Percentiles rank a stretch among this genome's conserved stretches.
phyloP scores from a whole-genome alignment of 2,888 invertebrate genomes.

The Drosophila recens region DNA sequence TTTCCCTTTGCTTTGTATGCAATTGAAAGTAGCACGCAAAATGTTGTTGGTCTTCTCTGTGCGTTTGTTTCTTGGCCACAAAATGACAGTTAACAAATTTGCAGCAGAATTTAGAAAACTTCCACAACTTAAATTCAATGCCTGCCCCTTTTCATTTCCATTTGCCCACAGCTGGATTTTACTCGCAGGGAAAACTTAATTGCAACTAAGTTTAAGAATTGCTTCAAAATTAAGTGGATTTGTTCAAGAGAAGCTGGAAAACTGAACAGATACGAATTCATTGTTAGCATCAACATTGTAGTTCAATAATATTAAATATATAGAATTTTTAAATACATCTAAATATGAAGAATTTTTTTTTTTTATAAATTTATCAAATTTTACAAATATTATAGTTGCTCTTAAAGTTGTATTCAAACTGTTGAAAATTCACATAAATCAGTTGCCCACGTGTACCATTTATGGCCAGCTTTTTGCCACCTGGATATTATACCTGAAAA shows the following conservation, averaged over 20 bases:
- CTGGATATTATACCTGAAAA: background rate
- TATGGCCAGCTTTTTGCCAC: conserved; percentile 16
- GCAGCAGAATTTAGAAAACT: conserved; percentile 52
- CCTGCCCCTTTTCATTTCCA: background rate
- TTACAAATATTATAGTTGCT: no score
- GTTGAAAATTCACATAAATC: background rate
- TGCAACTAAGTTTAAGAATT: conserved; percentile 31
- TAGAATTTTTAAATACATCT: background rate
- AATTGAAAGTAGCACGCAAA: conserved; percentile 37
- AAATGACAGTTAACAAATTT: conserved; percentile 66
- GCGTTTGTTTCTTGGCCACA: conserved; percentile 47
- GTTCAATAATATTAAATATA: background rate
- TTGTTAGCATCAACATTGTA: background rate
- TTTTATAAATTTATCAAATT: background rate
- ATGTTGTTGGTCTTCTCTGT: conserved; percentile 32
- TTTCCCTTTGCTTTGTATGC: conserved; percentile 33
- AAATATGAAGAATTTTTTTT: background rate
- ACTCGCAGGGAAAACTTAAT: conserved; percentile 41
- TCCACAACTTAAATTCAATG: conserved; percentile 16
- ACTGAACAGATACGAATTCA: background rate
- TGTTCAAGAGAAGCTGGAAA: background rate
- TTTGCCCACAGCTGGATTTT: background rate
- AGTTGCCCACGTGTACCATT: conserved; percentile 14
- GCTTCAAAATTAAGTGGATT: conserved; percentile 12
- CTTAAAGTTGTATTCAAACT: background rate